A percentile compares a stretch with the other conserved stretches of the same genome.
Conservation (phyloP, 2,113 vertebrate genomes). For the Gymnorhina tibicen region DNA sequence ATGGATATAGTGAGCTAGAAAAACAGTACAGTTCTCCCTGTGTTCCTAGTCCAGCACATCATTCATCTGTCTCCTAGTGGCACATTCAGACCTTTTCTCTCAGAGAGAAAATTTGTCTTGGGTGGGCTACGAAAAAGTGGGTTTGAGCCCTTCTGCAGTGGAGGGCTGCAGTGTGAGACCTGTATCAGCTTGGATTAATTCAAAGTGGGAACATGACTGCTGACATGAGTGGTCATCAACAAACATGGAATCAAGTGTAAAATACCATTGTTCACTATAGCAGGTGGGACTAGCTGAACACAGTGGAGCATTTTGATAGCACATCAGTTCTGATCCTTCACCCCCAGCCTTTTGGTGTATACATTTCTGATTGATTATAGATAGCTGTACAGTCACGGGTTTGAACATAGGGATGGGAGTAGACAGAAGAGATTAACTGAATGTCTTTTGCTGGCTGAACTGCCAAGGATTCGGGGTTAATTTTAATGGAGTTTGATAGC, state of each 20-base stretch:
- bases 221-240: not conserved
- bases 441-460: not conserved
- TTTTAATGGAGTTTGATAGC: not conserved
- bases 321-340: not conserved
- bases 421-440: not conserved
- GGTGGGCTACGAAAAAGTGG: not conserved
- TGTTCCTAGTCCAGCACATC: not conserved
- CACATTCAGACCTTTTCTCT: not conserved
- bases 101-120: not conserved
- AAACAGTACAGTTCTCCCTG: not conserved
- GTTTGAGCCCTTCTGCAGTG: not conserved
- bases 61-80: not conserved
- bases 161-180: not conserved
- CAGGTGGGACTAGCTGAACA: not conserved
- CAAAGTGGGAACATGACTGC: not conserved
- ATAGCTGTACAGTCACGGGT: not conserved
- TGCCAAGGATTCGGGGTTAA: not conserved
- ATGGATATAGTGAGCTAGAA: not conserved
- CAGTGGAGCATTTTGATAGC: not conserved
- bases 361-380: not conserved
- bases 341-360: accelerated
- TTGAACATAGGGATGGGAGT: not conserved
- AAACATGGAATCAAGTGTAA: not conserved
- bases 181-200: not conserved
- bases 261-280: not conserved